Evolutionary conservation across 2,797 vertebrate species (phyloP).

Genomic region (Centropyge bicolor): DNA sequence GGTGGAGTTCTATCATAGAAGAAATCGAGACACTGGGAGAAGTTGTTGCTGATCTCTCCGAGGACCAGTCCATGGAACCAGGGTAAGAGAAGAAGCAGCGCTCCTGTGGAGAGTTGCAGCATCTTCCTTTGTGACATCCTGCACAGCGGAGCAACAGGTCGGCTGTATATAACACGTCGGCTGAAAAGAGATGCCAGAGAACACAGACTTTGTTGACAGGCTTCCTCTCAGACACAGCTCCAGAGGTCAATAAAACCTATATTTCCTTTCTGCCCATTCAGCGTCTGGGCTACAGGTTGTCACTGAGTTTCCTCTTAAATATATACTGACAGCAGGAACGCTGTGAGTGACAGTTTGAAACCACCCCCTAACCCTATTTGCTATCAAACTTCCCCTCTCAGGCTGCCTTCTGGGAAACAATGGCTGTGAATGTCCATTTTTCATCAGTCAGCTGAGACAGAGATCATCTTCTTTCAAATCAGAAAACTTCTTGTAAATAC

Average conservation of each 20-base stretch:
- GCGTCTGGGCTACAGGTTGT: not conserved
- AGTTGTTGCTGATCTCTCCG: constrained; percentile 66
- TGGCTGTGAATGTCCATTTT: not conserved
- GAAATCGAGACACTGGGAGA: constrained; percentile 72
- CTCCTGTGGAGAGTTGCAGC: not conserved
- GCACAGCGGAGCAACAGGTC: not conserved
- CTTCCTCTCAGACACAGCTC: constrained; percentile 31
- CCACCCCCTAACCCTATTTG: not conserved
- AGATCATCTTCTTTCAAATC: not conserved
- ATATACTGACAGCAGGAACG: constrained; percentile 29
- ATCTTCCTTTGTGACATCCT: constrained; percentile 43
- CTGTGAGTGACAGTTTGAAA: constrained; percentile 1
- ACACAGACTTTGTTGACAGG: not conserved
- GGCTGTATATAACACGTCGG: not conserved
- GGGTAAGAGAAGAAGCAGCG: constrained; percentile 55
- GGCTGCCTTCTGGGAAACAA: constrained; percentile 38
- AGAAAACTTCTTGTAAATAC: too few relatives aligned
- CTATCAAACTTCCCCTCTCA: constrained; percentile 46
- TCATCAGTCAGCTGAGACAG: not conserved
- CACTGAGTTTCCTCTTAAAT: constrained; percentile 37
- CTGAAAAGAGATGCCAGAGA: not conserved
- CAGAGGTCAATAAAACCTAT: not conserved
- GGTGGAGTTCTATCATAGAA: constrained; percentile 72
- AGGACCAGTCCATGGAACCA: constrained; percentile 43
- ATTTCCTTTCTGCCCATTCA: constrained; percentile 15